Conservation (phyloP, 2,888 invertebrate genomes). For the Chrysotoxum bicinctum region DNA sequence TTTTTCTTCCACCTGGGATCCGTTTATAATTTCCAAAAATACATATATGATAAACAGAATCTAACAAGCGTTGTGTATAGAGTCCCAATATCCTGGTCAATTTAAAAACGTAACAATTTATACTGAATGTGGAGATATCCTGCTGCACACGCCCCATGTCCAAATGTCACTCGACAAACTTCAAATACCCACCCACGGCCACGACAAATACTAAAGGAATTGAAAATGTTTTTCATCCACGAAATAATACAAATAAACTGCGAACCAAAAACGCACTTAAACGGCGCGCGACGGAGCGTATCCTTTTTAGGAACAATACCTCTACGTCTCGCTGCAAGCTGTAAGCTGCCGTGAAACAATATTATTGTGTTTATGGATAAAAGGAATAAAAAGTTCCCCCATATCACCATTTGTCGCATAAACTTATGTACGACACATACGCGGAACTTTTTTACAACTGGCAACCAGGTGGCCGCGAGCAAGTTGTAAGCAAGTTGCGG, state of each 20-base stretch:
- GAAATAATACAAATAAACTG: not conserved
- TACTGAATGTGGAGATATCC: not conserved
- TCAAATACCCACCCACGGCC: constrained; percentile 13
- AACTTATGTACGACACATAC: constrained; percentile 58
- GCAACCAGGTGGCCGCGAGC: constrained; percentile 69
- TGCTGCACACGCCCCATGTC: not conserved
- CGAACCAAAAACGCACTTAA: constrained; percentile 39
- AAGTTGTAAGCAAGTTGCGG: constrained; percentile 70
- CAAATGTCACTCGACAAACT: constrained; percentile 13
- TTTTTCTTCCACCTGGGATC: too few species aligned
- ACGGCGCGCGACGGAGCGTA: not conserved
- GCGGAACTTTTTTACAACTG: constrained; percentile 53
- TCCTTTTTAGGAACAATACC: constrained; percentile 69
- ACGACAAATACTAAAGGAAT: not conserved
- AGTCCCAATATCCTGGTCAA: not conserved
- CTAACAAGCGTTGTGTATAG: too few species aligned
- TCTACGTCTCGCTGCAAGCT: not conserved
- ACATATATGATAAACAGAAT: too few species aligned
- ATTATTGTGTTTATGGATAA: constrained; percentile 17
- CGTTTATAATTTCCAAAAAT: too few species aligned
- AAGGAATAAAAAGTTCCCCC: constrained; percentile 17
- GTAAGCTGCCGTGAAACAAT: constrained; percentile 12
- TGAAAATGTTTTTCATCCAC: constrained; percentile 2
- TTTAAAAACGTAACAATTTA: not conserved
- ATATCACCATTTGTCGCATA: constrained; percentile 71